A percentile compares a stretch with the other conserved stretches of the same genome.
Conservation (phyloP, 2,113 vertebrate genomes). For the Pachycephala philippinensis region DNA sequence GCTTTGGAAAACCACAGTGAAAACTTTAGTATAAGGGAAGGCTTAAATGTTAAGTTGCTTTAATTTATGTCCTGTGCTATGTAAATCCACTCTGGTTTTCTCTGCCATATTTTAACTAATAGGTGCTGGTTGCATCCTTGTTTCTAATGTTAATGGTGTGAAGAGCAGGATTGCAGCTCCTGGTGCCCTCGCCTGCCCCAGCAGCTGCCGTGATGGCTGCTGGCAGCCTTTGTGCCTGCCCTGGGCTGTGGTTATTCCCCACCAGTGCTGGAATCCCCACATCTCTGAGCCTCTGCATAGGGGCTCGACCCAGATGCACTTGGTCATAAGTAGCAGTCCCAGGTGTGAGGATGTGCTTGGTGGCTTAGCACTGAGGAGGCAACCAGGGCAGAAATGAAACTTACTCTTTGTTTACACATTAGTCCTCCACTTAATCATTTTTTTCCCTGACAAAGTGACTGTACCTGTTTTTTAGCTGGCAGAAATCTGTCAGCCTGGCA, state of each 20-base stretch:
- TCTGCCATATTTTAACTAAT: background rate
- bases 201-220: accelerated
- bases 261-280: background rate
- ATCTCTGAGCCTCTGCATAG: background rate
- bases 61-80: background rate
- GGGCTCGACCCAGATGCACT: background rate
- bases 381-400: background rate
- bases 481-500: background rate
- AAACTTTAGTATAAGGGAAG: background rate
- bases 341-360: background rate
- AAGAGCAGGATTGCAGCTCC: background rate
- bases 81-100: background rate
- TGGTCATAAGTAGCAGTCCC: background rate
- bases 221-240: accelerated
- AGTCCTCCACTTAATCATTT: background rate
- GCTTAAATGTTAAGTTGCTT: background rate
- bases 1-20: background rate
- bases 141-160: background rate
- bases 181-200: accelerated
- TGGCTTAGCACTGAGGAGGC: background rate
- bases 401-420: background rate
- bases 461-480: background rate
- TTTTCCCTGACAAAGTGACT: background rate
- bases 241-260: background rate
- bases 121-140: background rate